Evolutionary conservation across 2,113 vertebrate genomes (phyloP), one percentile per base, ranked within the genome.

Genomic region (Atractosteus spatula): DNA sequence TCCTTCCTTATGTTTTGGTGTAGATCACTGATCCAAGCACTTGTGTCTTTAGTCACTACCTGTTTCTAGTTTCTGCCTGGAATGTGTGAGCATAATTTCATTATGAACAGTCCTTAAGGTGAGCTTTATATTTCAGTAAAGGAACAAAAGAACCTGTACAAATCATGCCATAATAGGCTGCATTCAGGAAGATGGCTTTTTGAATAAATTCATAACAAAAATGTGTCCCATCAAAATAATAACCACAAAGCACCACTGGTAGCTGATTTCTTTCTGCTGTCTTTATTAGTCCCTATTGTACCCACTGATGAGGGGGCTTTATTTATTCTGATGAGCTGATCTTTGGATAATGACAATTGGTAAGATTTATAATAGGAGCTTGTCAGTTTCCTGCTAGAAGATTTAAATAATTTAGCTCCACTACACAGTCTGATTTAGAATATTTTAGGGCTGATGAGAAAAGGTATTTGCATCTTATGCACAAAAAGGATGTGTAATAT

Each of bases 251-350:
- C 55, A n/a, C 8, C 10, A 47, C 47, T 44, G 44, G 11, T 41
- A 57, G 66, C 55, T 68, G 43, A 62, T 73, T 69, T 29, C 16
- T 51, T 2, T 4, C 44, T 7, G n/a, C 66, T 64, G 59, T 62
- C 62, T 29, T 65, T 66, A 72, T 43, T 16, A 66, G 63, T 57
- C 51, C 56, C 55, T 62, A 68, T 68, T 16, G 47, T 17, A 61
- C 56, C 11, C 55, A 13, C 57, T 59, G 13, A 59, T 13, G 57
- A 16, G 57, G 57, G 12, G 29, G 10, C 57, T 13, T 59, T 59
- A 51, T 59, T 13, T 59, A 59, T 13, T 62, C 44, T 68, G 72
- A 73, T 61, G 66, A 73, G 42, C 16, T 59, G 55, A 62, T 73
- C 66, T 68, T 56, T 41, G 55, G 64, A 51, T 68, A 68, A 55